Evolutionary conservation across 37 sponge, comb jelly and placozoan genomes (phyloP), one percentile per base, ranked within the genome.

Genomic region (Eunapius fragilis): DNA sequence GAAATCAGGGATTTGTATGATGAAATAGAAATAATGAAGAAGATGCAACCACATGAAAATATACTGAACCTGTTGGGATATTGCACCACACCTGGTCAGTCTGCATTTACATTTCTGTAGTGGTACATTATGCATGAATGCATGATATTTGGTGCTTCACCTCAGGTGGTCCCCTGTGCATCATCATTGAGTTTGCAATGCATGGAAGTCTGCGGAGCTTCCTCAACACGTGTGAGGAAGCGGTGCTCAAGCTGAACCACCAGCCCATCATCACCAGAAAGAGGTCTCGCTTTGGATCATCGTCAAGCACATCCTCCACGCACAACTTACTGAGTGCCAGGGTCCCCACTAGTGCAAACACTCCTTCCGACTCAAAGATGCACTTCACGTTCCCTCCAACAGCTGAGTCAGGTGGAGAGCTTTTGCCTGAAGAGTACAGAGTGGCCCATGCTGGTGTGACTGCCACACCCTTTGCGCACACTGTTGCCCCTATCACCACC

Each of bases 171-270:
- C 79, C 80, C 12, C 58, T 83, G 2, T 90, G 37, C 25, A 35
- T 94, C 32, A 90, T 94, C 25, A 68, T 94, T 68, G 94, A 94
- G 81, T 94, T 74, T 78, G 88, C 89, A 25, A 33, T 41, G 23
- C 69, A 94, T 69, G 94, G 94, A 12, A 87, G 80, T 68, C 75
- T 94, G 31, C 70, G 76, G 0, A 79, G 71, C 72, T 90, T 87
- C 68, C 83, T 94, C 10, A 37, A 70, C 32, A 30, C 76, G 68
- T 92, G 92, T 81, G 68, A 81, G 23, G 41, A 84, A 25, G 84
- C 77, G 3, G 79, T 80, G 0, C 67, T 48, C 22, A 31, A 38
- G 23, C 47, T 77, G 27, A 82, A 87, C 81, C 87, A 74, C 69
- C 71, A 25, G 32, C 87, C 87, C 7, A 67, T 33, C 68, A 74